Conservation (phyloP, 2,797 vertebrate species). For the Cryptoprocta ferox region DNA sequence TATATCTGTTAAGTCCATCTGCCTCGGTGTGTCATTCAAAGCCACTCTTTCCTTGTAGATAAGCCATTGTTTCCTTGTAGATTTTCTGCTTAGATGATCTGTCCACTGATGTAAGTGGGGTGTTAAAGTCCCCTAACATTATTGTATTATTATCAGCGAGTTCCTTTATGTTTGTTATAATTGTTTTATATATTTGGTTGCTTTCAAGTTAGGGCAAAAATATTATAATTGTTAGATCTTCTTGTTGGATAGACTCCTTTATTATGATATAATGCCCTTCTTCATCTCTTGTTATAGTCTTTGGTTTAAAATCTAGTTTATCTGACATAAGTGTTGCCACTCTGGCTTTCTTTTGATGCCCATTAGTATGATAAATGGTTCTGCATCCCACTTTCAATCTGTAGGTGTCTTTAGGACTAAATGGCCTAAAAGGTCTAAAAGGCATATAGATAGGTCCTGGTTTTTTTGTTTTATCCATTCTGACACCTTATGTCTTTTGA, state of each 20-base stretch:
- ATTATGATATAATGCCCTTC: not conserved
- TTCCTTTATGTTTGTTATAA: not conserved
- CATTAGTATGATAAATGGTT: not conserved
- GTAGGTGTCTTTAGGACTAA: not conserved
- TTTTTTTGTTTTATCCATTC: not conserved
- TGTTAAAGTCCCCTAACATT: not conserved
- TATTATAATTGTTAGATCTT: not conserved
- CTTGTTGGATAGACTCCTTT: not conserved
- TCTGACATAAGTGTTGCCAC: not conserved
- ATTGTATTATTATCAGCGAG: not conserved
- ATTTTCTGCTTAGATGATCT: not conserved
- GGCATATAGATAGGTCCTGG: not conserved
- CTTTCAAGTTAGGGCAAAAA: not conserved
- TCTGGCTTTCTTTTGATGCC: not conserved
- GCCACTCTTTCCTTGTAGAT: not conserved
- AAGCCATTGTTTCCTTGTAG: too few species aligned
- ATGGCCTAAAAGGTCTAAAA: too few species aligned
- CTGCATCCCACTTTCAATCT: not conserved
- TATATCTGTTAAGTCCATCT: too few species aligned
- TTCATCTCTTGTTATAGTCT: not conserved
- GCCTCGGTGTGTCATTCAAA: too few species aligned
- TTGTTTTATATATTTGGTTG: not conserved
- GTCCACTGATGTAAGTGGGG: not conserved
- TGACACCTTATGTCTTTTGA: not conserved
- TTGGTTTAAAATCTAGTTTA: not conserved